Base-by-base conservation (phyloP, 2,888 invertebrate genomes). In the Noctua comes region DNA sequence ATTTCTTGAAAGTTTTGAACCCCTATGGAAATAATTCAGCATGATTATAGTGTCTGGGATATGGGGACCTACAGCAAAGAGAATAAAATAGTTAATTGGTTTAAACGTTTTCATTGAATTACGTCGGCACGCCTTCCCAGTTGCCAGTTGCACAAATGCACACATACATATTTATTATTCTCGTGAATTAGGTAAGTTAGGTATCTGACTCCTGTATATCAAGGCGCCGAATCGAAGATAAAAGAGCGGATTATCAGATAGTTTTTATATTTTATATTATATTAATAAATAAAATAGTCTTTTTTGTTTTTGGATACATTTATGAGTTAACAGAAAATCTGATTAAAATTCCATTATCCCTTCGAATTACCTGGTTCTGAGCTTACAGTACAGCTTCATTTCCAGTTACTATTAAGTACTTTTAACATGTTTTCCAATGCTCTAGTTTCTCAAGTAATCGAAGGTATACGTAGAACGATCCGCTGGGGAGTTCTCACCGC, bases 401-500 rank as follows among this genome's bases (percentile, higher is more conserved):
- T 80, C 73, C 51, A 77, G 59, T 68, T 62, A 73, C 24, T 54
- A 64, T 36, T 78, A 71, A 76, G 68, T 69, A 69, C 48, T 78
- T 88, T 84, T 77, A 54, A 48, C 21, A 27, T 69, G 71, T 80
- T 82, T 79, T 79, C 40, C 75, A 80, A 72, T 77, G 72, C 43
- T 82, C 76, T 76, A 80, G 71, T 82, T 83, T 88, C 85, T 86
- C 80, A 79, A 84, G 88, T 89, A 89, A 91, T 94, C 92, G 91
- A 92, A 90, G 91, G 91, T 92, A 91, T 89, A 88, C 48, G 57
- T 88, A 89, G 91, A 93, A 92, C 88, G 90, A 90, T 92, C 88
- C 92, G 85, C 90, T 82, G 83, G 91, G 90, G 91, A 92, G 89
- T 88, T 88, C 88, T 83, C 88, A 84, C 89, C 89, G 90, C 90